Evolutionary conservation across 2,888 invertebrate species (phyloP).

Genomic region (Eucera pruinosa): DNA sequence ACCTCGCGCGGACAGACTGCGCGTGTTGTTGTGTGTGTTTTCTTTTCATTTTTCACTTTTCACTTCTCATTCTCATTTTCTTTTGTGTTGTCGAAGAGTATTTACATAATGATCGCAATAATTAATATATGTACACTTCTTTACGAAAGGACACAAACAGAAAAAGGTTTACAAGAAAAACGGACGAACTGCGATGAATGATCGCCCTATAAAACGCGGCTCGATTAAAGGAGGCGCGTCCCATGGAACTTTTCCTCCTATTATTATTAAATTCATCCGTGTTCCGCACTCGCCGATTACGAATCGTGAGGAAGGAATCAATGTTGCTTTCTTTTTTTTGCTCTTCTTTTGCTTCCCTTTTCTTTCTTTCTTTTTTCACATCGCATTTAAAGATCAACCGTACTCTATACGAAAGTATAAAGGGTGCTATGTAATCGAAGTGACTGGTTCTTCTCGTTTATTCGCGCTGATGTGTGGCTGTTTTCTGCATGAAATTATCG

Average conservation of each 20-base stretch:
- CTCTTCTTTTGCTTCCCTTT: not conserved
- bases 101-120: slow-evolving; percentile 79
- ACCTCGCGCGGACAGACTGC: slow-evolving; percentile 71
- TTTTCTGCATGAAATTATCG: slow-evolving; percentile 54
- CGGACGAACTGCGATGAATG: slow-evolving; percentile 58
- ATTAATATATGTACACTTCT: slow-evolving; percentile 80
- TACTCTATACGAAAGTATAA: slow-evolving; percentile 64
- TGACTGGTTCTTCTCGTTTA: slow-evolving; percentile 31
- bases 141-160: slow-evolving; percentile 61
- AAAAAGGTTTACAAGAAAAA: slow-evolving; percentile 61
- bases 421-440: slow-evolving; percentile 51
- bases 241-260: slow-evolving; percentile 16
- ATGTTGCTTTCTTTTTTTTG: slow-evolving; percentile 18
- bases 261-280: slow-evolving; percentile 18
- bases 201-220: slow-evolving; percentile 40
- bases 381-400: slow-evolving; percentile 30
- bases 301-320: slow-evolving; percentile 50
- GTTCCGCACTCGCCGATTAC: slow-evolving; percentile 49
- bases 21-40: slow-evolving; percentile 54
- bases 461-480: slow-evolving; percentile 27
- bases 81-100: slow-evolving; percentile 73
- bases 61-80: slow-evolving; percentile 32
- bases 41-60: slow-evolving; percentile 39
- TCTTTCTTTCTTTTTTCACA: not conserved
- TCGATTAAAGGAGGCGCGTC: slow-evolving; percentile 23